A percentile compares a stretch with the other conserved stretches of the same genome.
Conservation (phyloP, 2,113 vertebrate genomes). For the Ptilonorhynchus violaceus region DNA sequence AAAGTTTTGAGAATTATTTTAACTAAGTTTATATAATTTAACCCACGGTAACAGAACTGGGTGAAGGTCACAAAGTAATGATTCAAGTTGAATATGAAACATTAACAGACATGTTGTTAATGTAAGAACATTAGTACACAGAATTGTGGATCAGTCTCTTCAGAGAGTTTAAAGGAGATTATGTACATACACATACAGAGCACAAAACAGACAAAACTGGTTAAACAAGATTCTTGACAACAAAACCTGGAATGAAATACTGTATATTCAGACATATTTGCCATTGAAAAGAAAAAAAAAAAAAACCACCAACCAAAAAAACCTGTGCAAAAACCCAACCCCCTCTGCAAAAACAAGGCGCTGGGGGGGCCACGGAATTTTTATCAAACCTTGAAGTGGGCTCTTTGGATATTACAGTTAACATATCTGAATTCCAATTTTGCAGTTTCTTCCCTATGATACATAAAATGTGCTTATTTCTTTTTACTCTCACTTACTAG, state of each 20-base stretch:
- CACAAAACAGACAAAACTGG: slow-evolving; percentile 24
- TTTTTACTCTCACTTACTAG: background rate
- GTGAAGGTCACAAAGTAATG: background rate
- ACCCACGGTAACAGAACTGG: background rate
- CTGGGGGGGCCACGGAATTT: rapidly evolving
- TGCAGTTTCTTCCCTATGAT: background rate
- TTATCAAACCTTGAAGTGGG: background rate
- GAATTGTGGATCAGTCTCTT: background rate
- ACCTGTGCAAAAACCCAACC: background rate
- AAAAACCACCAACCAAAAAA: background rate
- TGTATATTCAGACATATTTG: background rate
- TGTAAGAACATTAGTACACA: background rate
- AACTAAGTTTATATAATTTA: background rate
- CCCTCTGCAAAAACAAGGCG: background rate
- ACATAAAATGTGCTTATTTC: background rate
- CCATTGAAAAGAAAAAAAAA: background rate
- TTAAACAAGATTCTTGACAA: slow-evolving; percentile 49
- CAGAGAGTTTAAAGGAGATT: background rate
- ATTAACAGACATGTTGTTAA: background rate
- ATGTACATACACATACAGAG: background rate
- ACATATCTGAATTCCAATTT: background rate
- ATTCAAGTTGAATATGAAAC: background rate
- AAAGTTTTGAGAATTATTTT: background rate
- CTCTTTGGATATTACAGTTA: background rate
- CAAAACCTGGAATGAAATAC: background rate